These are phyloP conservation scores for Periparus ater DNA, from an alignment of 2,797 vertebrate species.

Conservation along the genomic window DNA sequence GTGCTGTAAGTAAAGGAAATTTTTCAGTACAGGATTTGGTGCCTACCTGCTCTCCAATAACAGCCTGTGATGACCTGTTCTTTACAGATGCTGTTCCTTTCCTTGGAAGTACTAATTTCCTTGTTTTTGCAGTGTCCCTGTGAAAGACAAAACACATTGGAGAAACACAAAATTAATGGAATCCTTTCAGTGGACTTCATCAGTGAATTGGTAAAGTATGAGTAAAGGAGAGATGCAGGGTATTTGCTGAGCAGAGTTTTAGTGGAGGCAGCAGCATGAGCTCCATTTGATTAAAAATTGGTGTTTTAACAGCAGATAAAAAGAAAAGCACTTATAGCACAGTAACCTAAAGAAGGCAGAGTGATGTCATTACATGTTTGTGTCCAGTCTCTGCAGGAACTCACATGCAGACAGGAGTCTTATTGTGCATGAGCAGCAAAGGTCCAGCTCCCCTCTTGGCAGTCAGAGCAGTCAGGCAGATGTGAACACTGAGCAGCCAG, in stretches of 20 bases:
- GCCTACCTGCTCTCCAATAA: not conserved
- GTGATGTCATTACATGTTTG: not conserved
- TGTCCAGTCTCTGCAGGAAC: not conserved
- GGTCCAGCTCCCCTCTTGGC: not conserved
- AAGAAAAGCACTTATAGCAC: not conserved
- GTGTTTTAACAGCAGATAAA: not conserved
- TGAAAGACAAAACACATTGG: not conserved
- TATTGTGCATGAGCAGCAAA: not conserved
- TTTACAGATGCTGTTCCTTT: not conserved
- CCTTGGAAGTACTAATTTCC: not conserved
- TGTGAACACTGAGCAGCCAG: not conserved
- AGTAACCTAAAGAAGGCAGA: not conserved
- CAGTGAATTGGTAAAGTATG: not conserved
- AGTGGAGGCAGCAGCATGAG: not conserved
- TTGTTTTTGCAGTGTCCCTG: not conserved
- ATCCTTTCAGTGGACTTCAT: not conserved
- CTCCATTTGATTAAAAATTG: not conserved
- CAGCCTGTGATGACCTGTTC: not conserved
- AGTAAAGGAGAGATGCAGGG: not conserved
- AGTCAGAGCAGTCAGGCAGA: not conserved
- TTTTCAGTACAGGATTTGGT: accelerated
- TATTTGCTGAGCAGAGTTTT: not conserved
- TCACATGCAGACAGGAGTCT: not conserved
- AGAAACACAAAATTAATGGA: not conserved
- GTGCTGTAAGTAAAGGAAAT: not conserved